Conservation (phyloP, 2,113 vertebrate genomes). For the Lota lota region DNA sequence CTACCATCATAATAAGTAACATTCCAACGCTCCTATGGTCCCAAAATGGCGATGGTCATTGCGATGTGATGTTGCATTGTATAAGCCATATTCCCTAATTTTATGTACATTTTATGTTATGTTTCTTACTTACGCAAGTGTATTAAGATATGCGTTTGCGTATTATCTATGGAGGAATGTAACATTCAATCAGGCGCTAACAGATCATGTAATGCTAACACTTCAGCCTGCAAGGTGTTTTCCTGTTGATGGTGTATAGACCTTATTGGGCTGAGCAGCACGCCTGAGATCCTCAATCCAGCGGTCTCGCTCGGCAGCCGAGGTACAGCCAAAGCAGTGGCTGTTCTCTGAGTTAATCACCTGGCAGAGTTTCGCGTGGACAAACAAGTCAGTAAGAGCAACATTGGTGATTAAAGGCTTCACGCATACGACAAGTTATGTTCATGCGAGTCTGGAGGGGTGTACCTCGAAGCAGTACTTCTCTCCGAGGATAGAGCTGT, state of each 20-base stretch:
- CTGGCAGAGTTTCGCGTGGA: conserved; percentile 52
- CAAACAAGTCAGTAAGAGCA: neutral
- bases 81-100: too few species aligned
- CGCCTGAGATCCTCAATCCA: conserved; percentile 91
- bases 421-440: neutral
- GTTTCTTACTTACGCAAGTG: too few species aligned
- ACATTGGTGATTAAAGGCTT: neutral
- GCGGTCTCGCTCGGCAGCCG: conserved; percentile 85
- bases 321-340: conserved; percentile 86
- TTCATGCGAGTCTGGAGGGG: neutral
- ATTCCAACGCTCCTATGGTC: too few species aligned
- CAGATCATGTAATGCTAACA: too few species aligned
- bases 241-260: conserved; percentile 36
- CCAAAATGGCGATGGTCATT: too few species aligned
- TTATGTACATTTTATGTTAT: too few species aligned
- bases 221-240: too few species aligned
- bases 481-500: conserved; percentile 88
- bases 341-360: conserved; percentile 82
- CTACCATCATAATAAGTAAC: too few species aligned
- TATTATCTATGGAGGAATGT: too few species aligned
- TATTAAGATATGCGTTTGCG: too few species aligned
- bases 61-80: too few species aligned
- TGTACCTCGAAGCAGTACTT: conserved; percentile 90
- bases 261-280: conserved; percentile 86
- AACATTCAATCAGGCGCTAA: too few species aligned